A percentile compares a stretch with the other conserved stretches of the same genome.
Conservation (phyloP, 2,888 invertebrate genomes). For the Phortica okadai region DNA sequence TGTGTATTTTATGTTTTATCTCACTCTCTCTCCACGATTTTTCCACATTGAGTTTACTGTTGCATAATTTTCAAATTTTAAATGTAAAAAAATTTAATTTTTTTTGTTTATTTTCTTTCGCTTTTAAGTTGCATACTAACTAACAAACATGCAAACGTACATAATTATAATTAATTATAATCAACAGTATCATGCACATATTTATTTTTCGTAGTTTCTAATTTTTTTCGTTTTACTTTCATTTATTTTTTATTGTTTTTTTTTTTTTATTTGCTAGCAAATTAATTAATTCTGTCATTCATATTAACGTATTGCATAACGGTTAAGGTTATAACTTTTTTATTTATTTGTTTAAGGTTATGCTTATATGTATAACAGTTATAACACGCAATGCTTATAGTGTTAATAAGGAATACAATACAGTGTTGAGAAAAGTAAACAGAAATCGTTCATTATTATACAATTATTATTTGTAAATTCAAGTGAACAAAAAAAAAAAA, state of each 20-base stretch:
- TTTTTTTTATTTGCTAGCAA: background rate
- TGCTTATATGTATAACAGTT: conserved; percentile 26
- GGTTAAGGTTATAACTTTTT: conserved; percentile 10
- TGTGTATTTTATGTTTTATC: conserved; percentile 37
- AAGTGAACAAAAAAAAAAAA: background rate
- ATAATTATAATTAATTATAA: background rate
- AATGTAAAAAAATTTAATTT: conserved; percentile 28
- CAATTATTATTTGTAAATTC: background rate
- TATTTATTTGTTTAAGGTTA: conserved; percentile 14
- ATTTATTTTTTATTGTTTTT: background rate
- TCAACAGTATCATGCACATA: background rate
- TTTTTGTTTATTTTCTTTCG: background rate
- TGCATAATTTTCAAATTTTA: conserved; percentile 32
- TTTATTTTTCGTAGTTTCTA: background rate
- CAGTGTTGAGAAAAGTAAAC: conserved; percentile 16
- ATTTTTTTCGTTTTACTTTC: conserved; percentile 3
- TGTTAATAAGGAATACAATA: conserved; percentile 7
- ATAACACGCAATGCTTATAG: conserved; percentile 25
- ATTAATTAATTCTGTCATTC: background rate
- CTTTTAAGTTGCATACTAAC: conserved; percentile 15
- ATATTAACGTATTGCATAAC: background rate
- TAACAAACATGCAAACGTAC: background rate
- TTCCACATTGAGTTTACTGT: conserved; percentile 23
- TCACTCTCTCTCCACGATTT: background rate
- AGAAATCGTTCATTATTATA: conserved; percentile 24